Base-by-base conservation (phyloP, 2,888 invertebrate species). In the Cheiracanthium punctorium region DNA sequence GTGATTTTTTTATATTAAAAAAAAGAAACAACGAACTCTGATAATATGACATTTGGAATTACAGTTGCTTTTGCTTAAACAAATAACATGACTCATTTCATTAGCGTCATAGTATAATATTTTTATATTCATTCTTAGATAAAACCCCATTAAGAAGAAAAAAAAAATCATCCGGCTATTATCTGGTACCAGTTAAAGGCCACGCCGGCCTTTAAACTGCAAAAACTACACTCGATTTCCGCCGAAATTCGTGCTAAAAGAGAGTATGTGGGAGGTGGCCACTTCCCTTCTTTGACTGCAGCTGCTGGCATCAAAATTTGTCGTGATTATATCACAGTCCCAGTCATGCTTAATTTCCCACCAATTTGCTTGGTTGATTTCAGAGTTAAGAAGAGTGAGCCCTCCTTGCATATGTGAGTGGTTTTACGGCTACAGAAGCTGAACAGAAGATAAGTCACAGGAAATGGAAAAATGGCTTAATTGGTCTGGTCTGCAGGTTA, bases 231-330 rank as follows among this genome's bases (percentile, higher is more conserved):
- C 7, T 24, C 24, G 20, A 77, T 72, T 84, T 84, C 79, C 84
- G 84, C 41, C 70, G 43, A 29, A 28, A 69, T 84, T 84, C 79
- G 69, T 84, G 73, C 69, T 79, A 84, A 64, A 65, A 73, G 37
- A 32, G 33, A 4, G 4, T 24, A 5, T 2, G 24, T 58, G 72
- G 41, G 70, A n/a, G 69, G 29, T 14, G 20, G 29, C 17, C 12
- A 58, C 28, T 58, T 69, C 75, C 73, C 80, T 48, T 80, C 20
- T 67, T 20, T 30, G 43, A 20, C 14, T 73, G 82, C 82, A 77
- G 82, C 82, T 84, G 82, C 73, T 58, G 70, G 41, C 58, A 58
- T 24, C 20, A 24, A 58, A 58, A 24, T 58, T 58, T 58, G 58
- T 58, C 58, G 58, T 58, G 58, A 58, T 58, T 58, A 24, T 2